Conservation (phyloP, 2,797 vertebrate species). For the Aldrovandia affinis region DNA sequence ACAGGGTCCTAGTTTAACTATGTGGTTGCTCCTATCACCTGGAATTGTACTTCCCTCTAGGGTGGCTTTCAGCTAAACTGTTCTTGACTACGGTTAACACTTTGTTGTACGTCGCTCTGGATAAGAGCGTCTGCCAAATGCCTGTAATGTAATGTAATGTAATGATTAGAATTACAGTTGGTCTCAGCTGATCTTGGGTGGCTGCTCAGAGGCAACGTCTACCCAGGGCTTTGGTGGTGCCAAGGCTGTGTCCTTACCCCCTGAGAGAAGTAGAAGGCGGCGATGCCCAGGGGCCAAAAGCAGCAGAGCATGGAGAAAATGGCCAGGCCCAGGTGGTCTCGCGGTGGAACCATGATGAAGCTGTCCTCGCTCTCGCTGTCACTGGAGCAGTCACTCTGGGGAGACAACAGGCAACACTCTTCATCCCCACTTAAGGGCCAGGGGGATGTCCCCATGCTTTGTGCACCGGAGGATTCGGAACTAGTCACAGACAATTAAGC, state of each 20-base stretch:
- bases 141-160: too few species aligned
- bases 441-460: background rate
- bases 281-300: conserved; percentile 96
- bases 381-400: conserved; percentile 89
- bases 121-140: too few species aligned
- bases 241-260: conserved; percentile 75
- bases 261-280: conserved; percentile 97
- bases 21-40: too few species aligned
- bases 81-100: too few species aligned
- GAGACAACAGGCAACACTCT: conserved; percentile 20
- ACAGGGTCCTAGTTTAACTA: too few species aligned
- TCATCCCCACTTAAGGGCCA: background rate
- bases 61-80: too few species aligned
- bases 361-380: conserved; percentile 93
- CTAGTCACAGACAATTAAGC: conserved; percentile 18
- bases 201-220: background rate
- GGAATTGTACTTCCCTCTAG: too few species aligned
- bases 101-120: too few species aligned
- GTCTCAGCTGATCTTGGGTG: background rate
- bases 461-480: background rate
- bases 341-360: conserved; percentile 89
- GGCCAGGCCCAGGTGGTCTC: conserved; percentile 92
- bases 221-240: background rate
- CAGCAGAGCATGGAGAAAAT: conserved; percentile 99
- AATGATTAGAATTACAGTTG: background rate